Evolutionary conservation across 2,113 vertebrate genomes (phyloP), one percentile per base, ranked within the genome.

Genomic region (Solea senegalensis): DNA sequence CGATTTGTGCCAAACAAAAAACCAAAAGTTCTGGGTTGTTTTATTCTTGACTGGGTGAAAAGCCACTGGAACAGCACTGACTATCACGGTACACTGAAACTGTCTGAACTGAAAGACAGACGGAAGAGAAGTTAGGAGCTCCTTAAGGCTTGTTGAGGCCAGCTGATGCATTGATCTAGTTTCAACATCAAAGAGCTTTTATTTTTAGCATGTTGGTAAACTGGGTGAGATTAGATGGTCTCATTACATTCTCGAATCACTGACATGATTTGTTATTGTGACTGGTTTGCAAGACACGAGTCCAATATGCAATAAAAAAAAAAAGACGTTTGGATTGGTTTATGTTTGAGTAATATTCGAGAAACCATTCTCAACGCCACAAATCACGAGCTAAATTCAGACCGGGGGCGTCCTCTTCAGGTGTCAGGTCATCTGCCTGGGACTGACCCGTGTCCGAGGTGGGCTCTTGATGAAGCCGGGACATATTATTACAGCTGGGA

Each of bases 401-500:
- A 21, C 50, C 21, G 9, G 46, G 48, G n/a, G 59, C 69, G 44
- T n/a, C 50, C 69, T 69, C 69, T 7, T 74, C 78, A 74, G 86
- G 81, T 80, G 79, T 40, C 10, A 60, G 80, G 85, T 85, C 79
- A 56, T 50, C 67, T 41, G 60, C 3, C 27, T 74, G 77, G 80
- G 65, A 69, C 86, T 80, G 90, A 93, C 91, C 88, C 87, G 74
- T 83, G 91, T 92, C 90, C 81, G 92, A 88, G 86, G 83, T 89
- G 74, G 86, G 69, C 83, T 78, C 81, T 86, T 40, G 74, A 89
- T 86, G 89, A 91, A 93, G 90, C 90, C 82, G 83, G 90, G 89
- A 93, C 92, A 90, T 96, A 93, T 97, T 97, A 92, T 96, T 94
- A 93, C 96, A 97, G 96, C 96, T 96, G 96, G 92, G 91, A 90